phyloP scores from a whole-genome alignment of 2,888 invertebrate genomes.

The Aspidiotus destructor region DNA sequence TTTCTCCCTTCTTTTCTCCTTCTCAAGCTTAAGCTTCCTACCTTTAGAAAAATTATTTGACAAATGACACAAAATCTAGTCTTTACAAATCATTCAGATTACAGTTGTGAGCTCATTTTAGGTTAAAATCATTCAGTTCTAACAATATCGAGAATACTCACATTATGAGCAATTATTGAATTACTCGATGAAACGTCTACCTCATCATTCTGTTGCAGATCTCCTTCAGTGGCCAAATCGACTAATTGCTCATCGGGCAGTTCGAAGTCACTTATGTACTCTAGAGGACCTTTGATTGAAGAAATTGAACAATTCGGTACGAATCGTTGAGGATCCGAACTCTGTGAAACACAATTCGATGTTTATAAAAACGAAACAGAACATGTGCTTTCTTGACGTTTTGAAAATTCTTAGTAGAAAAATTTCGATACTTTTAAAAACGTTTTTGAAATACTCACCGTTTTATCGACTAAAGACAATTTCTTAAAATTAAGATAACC shows the following conservation, averaged over 20 bases:
- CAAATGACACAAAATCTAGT: no score
- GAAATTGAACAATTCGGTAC: conserved; percentile 6
- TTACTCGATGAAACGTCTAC: conserved; percentile 16
- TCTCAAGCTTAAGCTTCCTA: no score
- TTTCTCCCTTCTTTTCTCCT: no score
- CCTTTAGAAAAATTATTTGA: no score
- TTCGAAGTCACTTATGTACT: conserved; percentile 31
- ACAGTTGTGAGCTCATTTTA: no score
- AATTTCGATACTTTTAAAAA: neutral
- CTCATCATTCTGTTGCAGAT: conserved; percentile 5
- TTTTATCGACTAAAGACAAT: conserved; percentile 63
- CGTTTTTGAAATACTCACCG: conserved; percentile 25
- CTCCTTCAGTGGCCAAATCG: conserved; percentile 19
- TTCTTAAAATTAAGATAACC: conserved; percentile 83
- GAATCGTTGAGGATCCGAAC: neutral
- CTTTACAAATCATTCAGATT: no score
- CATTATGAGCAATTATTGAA: conserved; percentile 21
- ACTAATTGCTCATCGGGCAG: conserved; percentile 24
- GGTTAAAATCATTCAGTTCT: no score
- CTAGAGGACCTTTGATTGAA: conserved; percentile 27
- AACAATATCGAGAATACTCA: neutral
- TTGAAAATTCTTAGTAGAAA: neutral
- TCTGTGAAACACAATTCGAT: neutral
- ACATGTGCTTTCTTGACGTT: neutral
- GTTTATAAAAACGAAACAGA: no score